A percentile compares a stretch with the other conserved stretches of the same genome.
These are phyloP conservation scores for Entomobrya proxima DNA, from an alignment of 2,888 invertebrate species.

Conservation along the genomic window DNA sequence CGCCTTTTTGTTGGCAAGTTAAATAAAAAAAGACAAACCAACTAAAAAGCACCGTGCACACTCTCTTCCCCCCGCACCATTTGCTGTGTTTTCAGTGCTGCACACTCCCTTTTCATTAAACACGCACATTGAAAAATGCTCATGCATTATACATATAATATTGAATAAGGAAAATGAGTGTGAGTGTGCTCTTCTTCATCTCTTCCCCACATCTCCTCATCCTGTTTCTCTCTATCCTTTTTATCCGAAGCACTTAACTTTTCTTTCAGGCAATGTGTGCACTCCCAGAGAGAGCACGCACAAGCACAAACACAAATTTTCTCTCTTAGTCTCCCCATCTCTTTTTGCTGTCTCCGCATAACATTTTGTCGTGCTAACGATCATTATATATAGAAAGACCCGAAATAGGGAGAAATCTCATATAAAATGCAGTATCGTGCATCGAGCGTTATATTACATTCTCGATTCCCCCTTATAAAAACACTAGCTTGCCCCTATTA, in stretches of 20 bases:
- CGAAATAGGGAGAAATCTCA: conserved; percentile 51
- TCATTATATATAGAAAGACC: conserved; percentile 41
- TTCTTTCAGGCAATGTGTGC: conserved; percentile 45
- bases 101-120: conserved; percentile 15
- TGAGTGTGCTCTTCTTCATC: conserved; percentile 11
- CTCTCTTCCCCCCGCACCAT: neutral
- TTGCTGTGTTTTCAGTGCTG: conserved; percentile 4
- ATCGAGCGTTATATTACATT: neutral
- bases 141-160: neutral
- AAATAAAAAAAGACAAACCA: conserved; percentile 20
- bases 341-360: neutral
- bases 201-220: conserved; percentile 11
- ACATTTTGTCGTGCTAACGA: conserved; percentile 10
- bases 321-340: neutral
- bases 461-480: neutral
- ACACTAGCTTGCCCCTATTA: neutral
- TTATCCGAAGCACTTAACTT: conserved; percentile 43
- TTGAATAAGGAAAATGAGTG: neutral
- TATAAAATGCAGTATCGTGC: neutral
- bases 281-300: neutral
- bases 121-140: neutral
- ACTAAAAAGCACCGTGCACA: conserved; percentile 14
- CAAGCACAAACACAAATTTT: neutral
- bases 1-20: neutral
- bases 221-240: neutral